Conservation (phyloP, 2,113 vertebrate genomes). For the Eubucco bourcierii region DNA sequence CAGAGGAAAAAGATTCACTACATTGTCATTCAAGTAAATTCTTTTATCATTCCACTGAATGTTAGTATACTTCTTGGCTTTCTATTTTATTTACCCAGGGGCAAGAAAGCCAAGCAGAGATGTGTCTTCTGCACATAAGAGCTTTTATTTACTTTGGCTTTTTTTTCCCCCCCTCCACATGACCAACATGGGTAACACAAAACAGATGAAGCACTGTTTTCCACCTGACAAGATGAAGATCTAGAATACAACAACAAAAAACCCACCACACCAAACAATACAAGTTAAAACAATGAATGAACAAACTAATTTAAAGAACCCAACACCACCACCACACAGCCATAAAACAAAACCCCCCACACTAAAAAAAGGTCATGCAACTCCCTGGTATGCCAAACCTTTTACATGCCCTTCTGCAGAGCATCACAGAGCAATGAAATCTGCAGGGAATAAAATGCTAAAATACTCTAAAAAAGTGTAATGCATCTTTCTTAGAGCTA, state of each 20-base stretch:
- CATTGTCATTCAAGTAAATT: slow-evolving; percentile 48
- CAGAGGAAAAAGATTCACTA: neutral
- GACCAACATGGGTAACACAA: neutral
- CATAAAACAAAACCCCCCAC: neutral
- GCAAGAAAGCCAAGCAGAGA: slow-evolving; percentile 3
- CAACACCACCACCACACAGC: no score
- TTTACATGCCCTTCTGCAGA: neutral
- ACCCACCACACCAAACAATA: neutral
- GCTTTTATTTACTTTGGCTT: slow-evolving; percentile 9
- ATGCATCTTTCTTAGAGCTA: neutral
- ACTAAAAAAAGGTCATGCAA: neutral
- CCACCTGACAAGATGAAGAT: neutral
- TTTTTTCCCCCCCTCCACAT: neutral
- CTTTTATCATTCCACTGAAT: slow-evolving; percentile 43
- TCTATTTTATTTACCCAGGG: slow-evolving; percentile 10
- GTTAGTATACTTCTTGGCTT: slow-evolving; percentile 42
- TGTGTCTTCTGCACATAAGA: neutral
- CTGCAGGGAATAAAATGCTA: neutral
- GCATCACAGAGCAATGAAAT: neutral
- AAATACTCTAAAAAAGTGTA: neutral
- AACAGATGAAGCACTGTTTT: neutral
- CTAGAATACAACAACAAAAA: neutral
- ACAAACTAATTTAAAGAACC: no score
- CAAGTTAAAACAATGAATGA: neutral
- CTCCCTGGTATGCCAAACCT: neutral